Evolutionary conservation across 1,140 invertebrate genomes (phyloP), one percentile per base, ranked within the genome.

Genomic region (Brachionus angularis): DNA sequence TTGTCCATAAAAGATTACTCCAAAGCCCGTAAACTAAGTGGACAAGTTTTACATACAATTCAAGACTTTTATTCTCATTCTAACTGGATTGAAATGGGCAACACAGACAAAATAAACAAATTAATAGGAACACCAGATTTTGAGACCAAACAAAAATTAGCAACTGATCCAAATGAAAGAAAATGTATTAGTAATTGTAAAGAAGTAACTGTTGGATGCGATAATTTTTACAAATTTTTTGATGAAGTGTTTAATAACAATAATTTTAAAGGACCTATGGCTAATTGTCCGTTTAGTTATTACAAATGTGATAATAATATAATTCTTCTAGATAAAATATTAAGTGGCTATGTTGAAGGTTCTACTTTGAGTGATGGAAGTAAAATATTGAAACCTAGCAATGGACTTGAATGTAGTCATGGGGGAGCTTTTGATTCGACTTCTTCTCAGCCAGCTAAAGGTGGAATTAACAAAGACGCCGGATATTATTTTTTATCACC

Each of bases 81-180:
- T 10, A 55, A 55, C 18, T 55, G 52, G 52, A 29, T 55, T 16
- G 52, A 55, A 36, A 27, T 55, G 52, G 52, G 52, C 14, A 55
- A 29, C 2, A 18, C 14, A 2, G 23, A n/a, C n/a, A n/a, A 5
- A 29, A 29, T 55, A 7, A 29, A 55, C 16, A 14, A 16, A 7
- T 10, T 18, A 7, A 18, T 7, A 7, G 7, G 7, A 18, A 8
- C 47, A 8, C 5, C 16, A 5, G 16, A 50, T 25, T 8, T 50
- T 50, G 47, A 10, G n/a, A n/a, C n/a, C 39, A 42, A 10, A 10
- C 16, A 10, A 7, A 10, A 16, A 16, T 5, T 50, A 8, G 47
- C 47, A 8, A 50, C 7, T 8, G 5, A 16, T 5, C 5, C 47
- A 18, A 16, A 50, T 8, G 16, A 10, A 8, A 50, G 7, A 10